Evolutionary conservation across 2,113 vertebrate species (phyloP).

Genomic region (Psittacara wagleri): DNA sequence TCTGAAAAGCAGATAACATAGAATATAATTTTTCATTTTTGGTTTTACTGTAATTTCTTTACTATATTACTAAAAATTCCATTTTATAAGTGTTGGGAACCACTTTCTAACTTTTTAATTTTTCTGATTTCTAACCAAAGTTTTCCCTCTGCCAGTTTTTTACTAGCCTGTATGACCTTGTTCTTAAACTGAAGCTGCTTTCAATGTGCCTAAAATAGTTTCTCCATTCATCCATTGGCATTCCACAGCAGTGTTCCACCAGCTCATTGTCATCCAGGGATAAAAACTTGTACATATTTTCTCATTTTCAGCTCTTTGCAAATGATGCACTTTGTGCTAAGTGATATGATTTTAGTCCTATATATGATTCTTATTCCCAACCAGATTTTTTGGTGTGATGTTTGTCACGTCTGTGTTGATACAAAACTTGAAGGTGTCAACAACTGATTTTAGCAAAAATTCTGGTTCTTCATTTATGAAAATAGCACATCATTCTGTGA

Average conservation of each 20-base stretch:
- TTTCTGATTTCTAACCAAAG: not conserved
- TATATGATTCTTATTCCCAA: not conserved
- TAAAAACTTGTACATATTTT: not conserved
- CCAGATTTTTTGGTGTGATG: not conserved
- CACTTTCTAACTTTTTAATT: not conserved
- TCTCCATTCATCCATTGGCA: not conserved
- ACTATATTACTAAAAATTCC: not conserved
- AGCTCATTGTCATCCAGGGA: not conserved
- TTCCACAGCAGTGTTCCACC: not conserved
- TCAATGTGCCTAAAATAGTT: not conserved
- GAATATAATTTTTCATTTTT: not conserved
- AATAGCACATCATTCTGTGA: not conserved
- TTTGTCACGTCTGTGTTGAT: not conserved
- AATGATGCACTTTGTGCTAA: not conserved
- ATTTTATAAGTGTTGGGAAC: not conserved
- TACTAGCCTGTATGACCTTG: not conserved
- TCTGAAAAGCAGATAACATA: not conserved
- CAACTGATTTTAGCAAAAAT: not conserved
- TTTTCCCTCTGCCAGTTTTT: not conserved
- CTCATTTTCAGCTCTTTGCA: not conserved
- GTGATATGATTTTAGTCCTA: not conserved
- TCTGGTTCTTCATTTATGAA: not conserved
- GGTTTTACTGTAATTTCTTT: not conserved
- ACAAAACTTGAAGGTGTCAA: rapidly evolving
- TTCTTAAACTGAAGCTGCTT: not conserved